These are phyloP conservation scores for Archips xylosteana DNA, from an alignment of 2,888 invertebrate genomes.

Conservation along the genomic window DNA sequence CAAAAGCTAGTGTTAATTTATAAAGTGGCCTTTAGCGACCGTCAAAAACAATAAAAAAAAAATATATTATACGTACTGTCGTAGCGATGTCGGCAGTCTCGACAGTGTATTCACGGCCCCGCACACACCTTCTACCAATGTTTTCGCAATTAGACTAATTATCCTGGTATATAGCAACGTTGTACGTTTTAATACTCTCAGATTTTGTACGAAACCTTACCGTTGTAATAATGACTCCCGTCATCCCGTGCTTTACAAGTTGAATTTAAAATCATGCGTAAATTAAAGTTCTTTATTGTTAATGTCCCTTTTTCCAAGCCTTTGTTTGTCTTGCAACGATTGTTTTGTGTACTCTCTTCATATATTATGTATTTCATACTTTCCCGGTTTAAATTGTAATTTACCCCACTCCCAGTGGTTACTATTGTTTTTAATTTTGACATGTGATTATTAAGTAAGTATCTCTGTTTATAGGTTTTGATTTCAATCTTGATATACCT, in stretches of 20 bases:
- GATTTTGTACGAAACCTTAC: neutral
- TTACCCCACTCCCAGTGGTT: too few relatives aligned
- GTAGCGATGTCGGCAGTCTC: neutral
- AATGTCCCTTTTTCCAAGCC: neutral
- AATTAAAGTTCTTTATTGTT: neutral
- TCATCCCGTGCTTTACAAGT: neutral
- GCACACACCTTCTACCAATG: neutral
- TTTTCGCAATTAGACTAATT: conserved; percentile 7
- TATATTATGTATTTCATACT: neutral
- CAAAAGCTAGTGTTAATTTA: too few relatives aligned
- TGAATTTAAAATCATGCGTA: conserved; percentile 2
- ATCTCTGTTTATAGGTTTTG: too few relatives aligned
- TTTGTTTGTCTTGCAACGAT: conserved; percentile 2
- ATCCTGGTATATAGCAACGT: neutral
- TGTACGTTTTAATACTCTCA: neutral
- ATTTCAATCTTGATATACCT: too few relatives aligned
- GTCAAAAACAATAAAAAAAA: neutral
- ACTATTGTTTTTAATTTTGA: too few relatives aligned
- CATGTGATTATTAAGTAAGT: too few relatives aligned
- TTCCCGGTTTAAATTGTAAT: neutral
- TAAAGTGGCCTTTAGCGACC: neutral
- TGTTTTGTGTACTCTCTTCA: neutral
- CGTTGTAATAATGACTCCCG: neutral
- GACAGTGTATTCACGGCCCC: neutral
- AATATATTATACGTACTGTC: neutral